Conservation (phyloP, 1,140 invertebrate genomes). For the Saxidomus purpurata region DNA sequence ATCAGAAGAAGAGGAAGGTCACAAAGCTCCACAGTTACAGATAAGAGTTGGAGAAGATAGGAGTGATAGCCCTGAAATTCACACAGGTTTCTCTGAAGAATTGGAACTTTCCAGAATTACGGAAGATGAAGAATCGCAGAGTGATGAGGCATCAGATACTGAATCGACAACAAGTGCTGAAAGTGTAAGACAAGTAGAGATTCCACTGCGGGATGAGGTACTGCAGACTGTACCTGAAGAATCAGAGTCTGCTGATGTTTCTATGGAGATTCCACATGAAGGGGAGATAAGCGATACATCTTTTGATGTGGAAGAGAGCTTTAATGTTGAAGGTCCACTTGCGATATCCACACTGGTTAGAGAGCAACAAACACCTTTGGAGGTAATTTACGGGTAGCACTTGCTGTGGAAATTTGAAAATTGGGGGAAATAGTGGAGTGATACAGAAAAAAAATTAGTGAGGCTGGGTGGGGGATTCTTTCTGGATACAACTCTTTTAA, state of each 20-base stretch:
- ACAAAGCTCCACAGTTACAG: conserved; percentile 57
- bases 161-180: conserved; percentile 55
- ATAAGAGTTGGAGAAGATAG: conserved; percentile 37
- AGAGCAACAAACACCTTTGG: neutral
- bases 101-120: conserved; percentile 48
- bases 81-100: conserved; percentile 49
- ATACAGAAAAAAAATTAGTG: neutral
- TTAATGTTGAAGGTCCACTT: conserved; percentile 42
- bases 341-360: conserved; percentile 25
- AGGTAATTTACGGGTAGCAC: conserved; percentile 55
- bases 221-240: conserved; percentile 60
- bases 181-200: conserved; percentile 58
- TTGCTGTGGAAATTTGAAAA: neutral
- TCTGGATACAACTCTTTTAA: too few species aligned
- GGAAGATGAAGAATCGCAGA: conserved; percentile 64
- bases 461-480: too few species aligned
- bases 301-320: conserved; percentile 57
- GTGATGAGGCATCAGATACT: conserved; percentile 40
- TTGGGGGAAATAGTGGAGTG: neutral
- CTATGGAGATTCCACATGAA: conserved; percentile 50
- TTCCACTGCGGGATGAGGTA: conserved; percentile 44
- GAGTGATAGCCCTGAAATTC: conserved; percentile 21
- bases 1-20: conserved; percentile 57
- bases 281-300: conserved; percentile 57
- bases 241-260: conserved; percentile 61